phyloP scores from a whole-genome alignment of 2,113 vertebrate species.

The Periophthalmus modestus region DNA sequence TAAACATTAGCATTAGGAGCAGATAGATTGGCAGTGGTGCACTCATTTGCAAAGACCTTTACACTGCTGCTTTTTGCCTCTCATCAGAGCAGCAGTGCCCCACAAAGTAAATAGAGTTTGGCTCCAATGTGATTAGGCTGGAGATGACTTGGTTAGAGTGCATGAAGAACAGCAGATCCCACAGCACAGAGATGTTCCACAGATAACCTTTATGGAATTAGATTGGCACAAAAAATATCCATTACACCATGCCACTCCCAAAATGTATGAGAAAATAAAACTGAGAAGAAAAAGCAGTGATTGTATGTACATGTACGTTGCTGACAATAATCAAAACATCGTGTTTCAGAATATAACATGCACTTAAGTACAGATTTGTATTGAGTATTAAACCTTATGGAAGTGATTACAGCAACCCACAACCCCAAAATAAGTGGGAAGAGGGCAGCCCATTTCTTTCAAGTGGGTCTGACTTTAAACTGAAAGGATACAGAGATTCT shows the following conservation, averaged over 20 bases:
- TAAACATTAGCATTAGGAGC: constrained; percentile 68
- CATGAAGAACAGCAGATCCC: constrained; percentile 71
- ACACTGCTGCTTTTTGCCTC: constrained; percentile 47
- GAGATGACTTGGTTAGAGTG: constrained; percentile 71
- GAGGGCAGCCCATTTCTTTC: too few relatives aligned
- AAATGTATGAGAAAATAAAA: constrained; percentile 36
- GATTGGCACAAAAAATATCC: constrained; percentile 49
- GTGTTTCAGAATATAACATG: not conserved
- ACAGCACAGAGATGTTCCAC: constrained; percentile 64
- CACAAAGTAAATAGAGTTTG: constrained; percentile 68
- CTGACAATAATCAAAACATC: not conserved
- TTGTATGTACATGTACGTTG: not conserved
- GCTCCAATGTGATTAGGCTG: constrained; percentile 71
- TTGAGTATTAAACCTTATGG: too few relatives aligned
- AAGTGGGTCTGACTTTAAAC: too few relatives aligned
- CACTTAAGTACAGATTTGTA: too few relatives aligned
- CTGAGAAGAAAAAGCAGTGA: constrained; percentile 8
- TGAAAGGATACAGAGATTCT: not conserved
- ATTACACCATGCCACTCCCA: constrained; percentile 59
- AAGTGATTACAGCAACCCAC: too few relatives aligned
- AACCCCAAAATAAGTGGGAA: too few relatives aligned
- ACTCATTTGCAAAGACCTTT: constrained; percentile 47
- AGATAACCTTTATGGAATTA: constrained; percentile 79
- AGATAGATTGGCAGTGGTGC: constrained; percentile 52
- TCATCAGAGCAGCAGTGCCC: constrained; percentile 60